A percentile compares a stretch with the other conserved stretches of the same genome.
Conservation (phyloP, 1,140 invertebrate species). For the Ostrea edulis region DNA sequence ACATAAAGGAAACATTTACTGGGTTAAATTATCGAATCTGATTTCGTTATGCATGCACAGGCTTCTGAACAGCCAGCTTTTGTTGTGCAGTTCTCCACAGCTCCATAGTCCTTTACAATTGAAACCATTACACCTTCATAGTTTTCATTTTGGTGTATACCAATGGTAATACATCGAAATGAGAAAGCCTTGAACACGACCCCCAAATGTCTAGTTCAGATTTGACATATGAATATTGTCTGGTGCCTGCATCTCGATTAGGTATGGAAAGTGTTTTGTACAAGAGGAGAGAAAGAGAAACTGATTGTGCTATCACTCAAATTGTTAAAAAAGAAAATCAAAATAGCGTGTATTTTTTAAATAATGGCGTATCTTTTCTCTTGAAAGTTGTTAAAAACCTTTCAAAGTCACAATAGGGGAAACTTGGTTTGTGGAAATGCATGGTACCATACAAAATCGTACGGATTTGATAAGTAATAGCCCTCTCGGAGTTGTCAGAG, state of each 20-base stretch:
- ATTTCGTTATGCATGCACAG: conserved; percentile 27
- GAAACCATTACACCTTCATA: conserved; percentile 11
- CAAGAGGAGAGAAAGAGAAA: background rate
- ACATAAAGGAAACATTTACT: conserved; percentile 32
- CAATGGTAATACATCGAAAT: background rate
- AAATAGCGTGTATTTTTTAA: background rate
- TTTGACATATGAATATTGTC: conserved; percentile 37
- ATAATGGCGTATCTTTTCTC: background rate
- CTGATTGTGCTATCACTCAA: background rate
- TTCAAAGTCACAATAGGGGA: background rate
- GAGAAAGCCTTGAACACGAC: conserved; percentile 4
- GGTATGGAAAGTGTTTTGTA: background rate
- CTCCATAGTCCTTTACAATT: background rate
- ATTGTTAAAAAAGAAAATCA: background rate
- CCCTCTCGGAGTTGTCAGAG: background rate
- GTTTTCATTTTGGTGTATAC: background rate
- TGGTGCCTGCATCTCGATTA: background rate
- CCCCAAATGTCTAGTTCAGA: background rate
- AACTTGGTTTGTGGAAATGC: background rate
- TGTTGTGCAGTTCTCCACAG: conserved; percentile 6
- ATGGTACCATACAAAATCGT: conserved; percentile 17
- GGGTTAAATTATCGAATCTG: conserved; percentile 22
- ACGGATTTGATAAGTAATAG: background rate
- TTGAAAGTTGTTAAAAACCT: background rate
- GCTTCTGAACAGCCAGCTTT: background rate